Base-by-base conservation (phyloP, 2,888 invertebrate genomes). In the Macroteleia sp. region DNA sequence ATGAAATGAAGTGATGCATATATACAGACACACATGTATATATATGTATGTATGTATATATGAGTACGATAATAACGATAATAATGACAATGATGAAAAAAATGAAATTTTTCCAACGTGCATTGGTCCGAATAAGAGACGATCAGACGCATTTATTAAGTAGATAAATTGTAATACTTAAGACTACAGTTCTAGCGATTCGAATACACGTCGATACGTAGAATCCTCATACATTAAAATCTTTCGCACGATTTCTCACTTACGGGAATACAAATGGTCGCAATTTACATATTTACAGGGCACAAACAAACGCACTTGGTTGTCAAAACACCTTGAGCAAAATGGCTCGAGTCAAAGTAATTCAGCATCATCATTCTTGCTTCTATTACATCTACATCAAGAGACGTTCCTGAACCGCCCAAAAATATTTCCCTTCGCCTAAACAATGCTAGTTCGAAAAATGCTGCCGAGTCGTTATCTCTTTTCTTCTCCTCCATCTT, bases 261-360 rank as follows among this genome's bases (percentile, higher is more conserved):
- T 71, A 77, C 64, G 62, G 71, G 83, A 86, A 88, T 89, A 89
- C 88, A 89, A 89, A 89, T 89, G n/a, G 81, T 87, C 83, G 87
- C 20, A 87, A 88, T 90, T 86, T 90, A 90, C 90, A 90, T 89
- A 88, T 90, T 83, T 91, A 90, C 90, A 90, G 86, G 86, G 85
- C 85, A 90, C 86, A 89, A 88, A 88, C 84, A 85, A 87, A 88
- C 86, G 85, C 85, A 86, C 84, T n/a, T 80, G 80, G 75, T 81
- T 81, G 78, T 83, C 79, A 82, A 75, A 76, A 69, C 59, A 74
- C 70, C 57, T 74, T 78, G 78, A 78, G 78, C 78, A 78, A 78
- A 70, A 50, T 73, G 69, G 71, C 77, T 73, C 66, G 62, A 73
- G 69, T 61, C 59, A 67, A 77, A 71, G 70, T 64, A 59, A 67